Evolutionary conservation across 2,888 invertebrate genomes (phyloP).

Genomic region (Phortica magna): DNA sequence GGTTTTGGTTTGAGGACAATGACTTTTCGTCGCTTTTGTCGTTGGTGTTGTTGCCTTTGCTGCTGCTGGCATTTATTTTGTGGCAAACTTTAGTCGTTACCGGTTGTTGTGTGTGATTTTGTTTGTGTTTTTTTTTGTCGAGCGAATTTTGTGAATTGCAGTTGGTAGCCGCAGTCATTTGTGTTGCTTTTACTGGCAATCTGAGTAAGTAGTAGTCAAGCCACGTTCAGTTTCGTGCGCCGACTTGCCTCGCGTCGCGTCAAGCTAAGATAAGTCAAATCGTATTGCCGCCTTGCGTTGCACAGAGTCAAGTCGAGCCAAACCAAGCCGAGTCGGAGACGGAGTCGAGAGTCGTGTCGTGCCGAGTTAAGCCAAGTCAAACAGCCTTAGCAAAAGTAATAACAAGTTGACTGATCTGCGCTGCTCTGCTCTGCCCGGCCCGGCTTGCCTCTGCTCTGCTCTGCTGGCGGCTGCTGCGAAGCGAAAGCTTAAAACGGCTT

Average conservation of each 20-base stretch:
- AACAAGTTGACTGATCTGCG: background rate
- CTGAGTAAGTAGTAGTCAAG: background rate
- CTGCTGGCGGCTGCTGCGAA: background rate
- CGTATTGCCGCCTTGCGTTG: background rate
- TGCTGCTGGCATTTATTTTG: slow-evolving; percentile 5
- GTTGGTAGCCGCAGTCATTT: background rate
- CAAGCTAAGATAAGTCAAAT: background rate
- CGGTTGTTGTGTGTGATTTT: slow-evolving; percentile 4
- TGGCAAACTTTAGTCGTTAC: background rate
- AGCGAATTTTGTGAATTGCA: slow-evolving; percentile 1
- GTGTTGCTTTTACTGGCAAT: background rate
- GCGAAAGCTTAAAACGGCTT: slow-evolving; percentile 19
- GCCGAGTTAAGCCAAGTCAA: background rate
- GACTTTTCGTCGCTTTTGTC: background rate
- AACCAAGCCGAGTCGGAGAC: slow-evolving; percentile 6
- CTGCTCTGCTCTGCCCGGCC: too few species aligned
- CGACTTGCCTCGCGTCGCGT: too few species aligned
- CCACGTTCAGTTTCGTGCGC: background rate
- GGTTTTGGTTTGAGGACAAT: slow-evolving; percentile 10
- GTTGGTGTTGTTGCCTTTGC: background rate
- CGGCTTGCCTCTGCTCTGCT: too few species aligned
- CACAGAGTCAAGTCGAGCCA: background rate
- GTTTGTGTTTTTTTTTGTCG: background rate
- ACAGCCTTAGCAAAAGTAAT: slow-evolving; percentile 2
- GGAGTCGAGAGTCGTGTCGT: background rate